Conservation (phyloP, 1,140 invertebrate species). For the Brachionus rubens region DNA sequence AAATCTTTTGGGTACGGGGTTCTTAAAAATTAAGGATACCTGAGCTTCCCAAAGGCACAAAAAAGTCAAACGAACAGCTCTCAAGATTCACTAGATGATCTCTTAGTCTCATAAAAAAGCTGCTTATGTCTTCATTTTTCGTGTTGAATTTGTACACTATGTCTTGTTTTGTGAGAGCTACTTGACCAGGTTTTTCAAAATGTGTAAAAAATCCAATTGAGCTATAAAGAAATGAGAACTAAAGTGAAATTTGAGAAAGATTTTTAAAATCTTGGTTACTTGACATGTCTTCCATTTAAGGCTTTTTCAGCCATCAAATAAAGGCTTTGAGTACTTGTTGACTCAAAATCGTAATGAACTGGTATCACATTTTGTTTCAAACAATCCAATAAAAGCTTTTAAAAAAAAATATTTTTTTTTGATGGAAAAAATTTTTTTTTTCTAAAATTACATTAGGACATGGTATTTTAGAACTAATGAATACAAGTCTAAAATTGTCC, state of each 20-base stretch:
- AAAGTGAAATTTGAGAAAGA: background rate
- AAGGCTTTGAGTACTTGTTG: background rate
- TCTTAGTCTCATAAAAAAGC: slow-evolving; percentile 6
- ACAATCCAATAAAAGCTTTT: background rate
- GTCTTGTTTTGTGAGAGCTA: background rate
- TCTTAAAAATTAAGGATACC: background rate
- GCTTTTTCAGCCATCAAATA: background rate
- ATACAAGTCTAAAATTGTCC: background rate
- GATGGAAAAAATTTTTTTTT: background rate
- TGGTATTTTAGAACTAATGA: slow-evolving; percentile 24
- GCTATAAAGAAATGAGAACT: background rate
- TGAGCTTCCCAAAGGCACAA: slow-evolving; percentile 15
- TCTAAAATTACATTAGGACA: slow-evolving; percentile 15
- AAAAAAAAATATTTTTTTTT: background rate
- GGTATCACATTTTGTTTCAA: background rate
- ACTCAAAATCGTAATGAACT: slow-evolving; percentile 24
- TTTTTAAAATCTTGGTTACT: background rate
- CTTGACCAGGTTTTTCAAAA: slow-evolving; percentile 45
- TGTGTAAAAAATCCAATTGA: slow-evolving; percentile 36
- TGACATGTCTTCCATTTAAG: slow-evolving; percentile 14
- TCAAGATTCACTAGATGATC: background rate
- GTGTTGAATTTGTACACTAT: slow-evolving; percentile 35
- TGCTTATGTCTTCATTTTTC: slow-evolving; percentile 11
- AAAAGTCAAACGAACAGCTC: slow-evolving; percentile 27
- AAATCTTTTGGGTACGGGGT: too few relatives aligned